Evolutionary conservation across 1,140 invertebrate species (phyloP).

Genomic region (Diabrotica virgifera): DNA sequence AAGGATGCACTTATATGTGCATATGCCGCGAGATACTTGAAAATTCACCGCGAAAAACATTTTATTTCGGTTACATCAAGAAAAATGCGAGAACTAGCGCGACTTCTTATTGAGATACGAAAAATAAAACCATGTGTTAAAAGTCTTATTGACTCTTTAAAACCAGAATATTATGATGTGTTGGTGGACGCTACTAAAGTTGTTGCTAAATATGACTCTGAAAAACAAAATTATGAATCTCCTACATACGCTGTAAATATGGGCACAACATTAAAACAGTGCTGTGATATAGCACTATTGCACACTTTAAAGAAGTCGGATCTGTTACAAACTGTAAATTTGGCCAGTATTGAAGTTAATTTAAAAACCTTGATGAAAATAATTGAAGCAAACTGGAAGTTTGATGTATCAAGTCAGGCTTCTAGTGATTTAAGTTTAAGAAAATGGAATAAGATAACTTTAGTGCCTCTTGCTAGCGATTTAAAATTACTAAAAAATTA

Average conservation of each 20-base stretch:
- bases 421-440: constrained; percentile 37
- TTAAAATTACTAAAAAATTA: constrained; percentile 12
- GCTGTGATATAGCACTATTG: constrained; percentile 15
- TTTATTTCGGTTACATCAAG: constrained; percentile 34
- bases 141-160: constrained; percentile 27
- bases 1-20: constrained; percentile 37
- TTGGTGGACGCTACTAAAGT: constrained; percentile 26
- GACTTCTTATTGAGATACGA: constrained; percentile 35
- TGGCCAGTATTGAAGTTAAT: not conserved
- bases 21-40: constrained; percentile 38
- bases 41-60: constrained; percentile 39
- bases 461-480: constrained; percentile 42
- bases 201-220: constrained; percentile 24
- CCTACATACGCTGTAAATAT: constrained; percentile 32
- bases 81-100: constrained; percentile 40
- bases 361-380: constrained; percentile 1
- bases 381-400: constrained; percentile 18
- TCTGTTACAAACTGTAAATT: not conserved
- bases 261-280: constrained; percentile 25
- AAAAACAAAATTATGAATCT: constrained; percentile 22
- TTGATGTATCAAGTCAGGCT: constrained; percentile 35
- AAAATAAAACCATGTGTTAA: constrained; percentile 32
- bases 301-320: not conserved
- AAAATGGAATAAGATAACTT: constrained; percentile 42
- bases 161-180: constrained; percentile 32